Base-by-base conservation (phyloP, 2,797 vertebrate species). In the Ctenochaetus hawaiiensis region DNA sequence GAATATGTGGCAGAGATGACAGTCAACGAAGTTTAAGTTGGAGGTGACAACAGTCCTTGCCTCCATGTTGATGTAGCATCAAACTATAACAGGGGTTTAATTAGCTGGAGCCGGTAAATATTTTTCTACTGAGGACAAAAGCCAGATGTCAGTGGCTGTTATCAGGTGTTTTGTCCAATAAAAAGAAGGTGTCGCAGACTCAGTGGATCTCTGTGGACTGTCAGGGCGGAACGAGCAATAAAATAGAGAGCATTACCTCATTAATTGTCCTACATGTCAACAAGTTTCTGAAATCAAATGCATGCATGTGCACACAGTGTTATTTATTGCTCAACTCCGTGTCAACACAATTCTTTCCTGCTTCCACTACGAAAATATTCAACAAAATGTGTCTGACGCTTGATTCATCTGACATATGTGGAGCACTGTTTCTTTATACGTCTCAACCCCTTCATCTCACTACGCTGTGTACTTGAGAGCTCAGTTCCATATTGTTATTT, bases 401-500 rank as follows among this genome's bases (percentile, higher is more conserved):
- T 54, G 83, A 87, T 82, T 85, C 54, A 45, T 79, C 75, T 87
- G 89, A 85, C 93, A 86, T 87, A 87, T 90, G 88, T 89, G 77
- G 91, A 92, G 87, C 90, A 76, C 82, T n/a, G 66, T 69, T 89
- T 70, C 81, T 84, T 90, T 80, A 81, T 56, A 63, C 23, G 60
- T 86, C 83, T 76, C 68, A 30, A 67, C 83, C 64, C 79, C 89
- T 93, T 91, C 88, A 92, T 91, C 88, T 89, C 78, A 51, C 74
- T 68, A 47, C 34, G 53, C 84, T 67, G 80, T 76, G 82, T 76
- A 63, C 71, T 72, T 73, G 60, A 49, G 57, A 48, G 60, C 77
- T 89, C 69, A 49, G 76, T 72, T 87, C 81, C 53, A 62, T 86
- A 66, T 75, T 77, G 80, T 87, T 96, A 95, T 95, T 94, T 94